Evolutionary conservation across 2,113 vertebrate species (phyloP).

Genomic region (Microcebus jonahi): DNA sequence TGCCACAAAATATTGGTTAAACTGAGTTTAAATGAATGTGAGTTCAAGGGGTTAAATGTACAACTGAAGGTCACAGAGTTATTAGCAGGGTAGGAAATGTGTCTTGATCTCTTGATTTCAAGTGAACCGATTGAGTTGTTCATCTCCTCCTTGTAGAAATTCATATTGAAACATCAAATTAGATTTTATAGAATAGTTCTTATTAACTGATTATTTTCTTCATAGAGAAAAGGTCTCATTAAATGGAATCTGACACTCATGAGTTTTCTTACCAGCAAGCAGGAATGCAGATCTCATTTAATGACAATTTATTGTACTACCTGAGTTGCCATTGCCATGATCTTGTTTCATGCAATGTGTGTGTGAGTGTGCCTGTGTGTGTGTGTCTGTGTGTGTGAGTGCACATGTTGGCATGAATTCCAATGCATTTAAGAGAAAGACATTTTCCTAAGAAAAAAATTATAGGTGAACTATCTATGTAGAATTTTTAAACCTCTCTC

Average conservation of each 20-base stretch:
- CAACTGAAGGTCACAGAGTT: not conserved
- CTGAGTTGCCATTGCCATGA: conserved; percentile 29
- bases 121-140: not conserved
- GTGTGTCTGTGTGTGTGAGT: too few species aligned
- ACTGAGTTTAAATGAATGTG: not conserved
- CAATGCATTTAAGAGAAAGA: not conserved
- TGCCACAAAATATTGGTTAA: not conserved
- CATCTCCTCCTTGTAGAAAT: not conserved
- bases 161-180: not conserved
- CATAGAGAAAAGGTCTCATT: conserved; percentile 57
- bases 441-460: not conserved
- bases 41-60: not conserved
- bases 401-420: not conserved
- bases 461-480: not conserved
- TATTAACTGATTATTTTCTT: not conserved
- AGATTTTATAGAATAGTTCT: not conserved
- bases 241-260: conserved; percentile 68
- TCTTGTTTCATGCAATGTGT: not conserved
- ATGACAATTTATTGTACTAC: conserved; percentile 32
- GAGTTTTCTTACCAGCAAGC: conserved; percentile 51
- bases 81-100: not conserved
- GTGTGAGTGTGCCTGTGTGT: not conserved
- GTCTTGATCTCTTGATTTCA: not conserved
- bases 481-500: not conserved
- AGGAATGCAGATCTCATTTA: conserved; percentile 64